These are phyloP conservation scores for Anoplopoma fimbria DNA, from an alignment of 2,113 vertebrate genomes.

Conservation along the genomic window DNA sequence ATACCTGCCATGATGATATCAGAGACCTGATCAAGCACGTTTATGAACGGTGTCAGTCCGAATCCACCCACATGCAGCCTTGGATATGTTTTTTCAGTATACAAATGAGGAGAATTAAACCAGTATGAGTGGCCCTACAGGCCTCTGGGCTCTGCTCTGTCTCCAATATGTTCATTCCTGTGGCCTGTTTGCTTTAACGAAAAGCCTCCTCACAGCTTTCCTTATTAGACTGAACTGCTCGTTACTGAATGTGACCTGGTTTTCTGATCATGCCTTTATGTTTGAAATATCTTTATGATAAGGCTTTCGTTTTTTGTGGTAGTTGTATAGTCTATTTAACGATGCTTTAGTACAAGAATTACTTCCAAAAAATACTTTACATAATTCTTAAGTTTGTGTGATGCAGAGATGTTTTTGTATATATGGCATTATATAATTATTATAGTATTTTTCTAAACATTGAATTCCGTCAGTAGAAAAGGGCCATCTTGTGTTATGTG, in stretches of 20 bases:
- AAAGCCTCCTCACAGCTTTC: constrained; percentile 8
- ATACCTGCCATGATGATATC: constrained; percentile 52
- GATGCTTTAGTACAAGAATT: neutral
- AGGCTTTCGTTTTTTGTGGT: neutral
- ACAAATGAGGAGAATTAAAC: constrained; percentile 1
- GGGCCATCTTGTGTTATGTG: neutral
- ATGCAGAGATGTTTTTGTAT: neutral
- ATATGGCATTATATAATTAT: too few species aligned
- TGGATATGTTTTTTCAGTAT: neutral
- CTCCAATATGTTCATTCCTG: constrained; percentile 1
- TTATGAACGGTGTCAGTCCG: constrained; percentile 36
- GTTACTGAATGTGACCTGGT: neutral
- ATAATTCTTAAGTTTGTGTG: neutral
- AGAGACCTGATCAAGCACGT: constrained; percentile 48
- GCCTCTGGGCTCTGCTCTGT: neutral
- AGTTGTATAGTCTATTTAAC: neutral
- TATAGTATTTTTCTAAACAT: neutral
- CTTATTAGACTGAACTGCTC: neutral
- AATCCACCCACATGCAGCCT: constrained; percentile 41
- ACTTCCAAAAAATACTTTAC: neutral
- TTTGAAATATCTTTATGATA: neutral
- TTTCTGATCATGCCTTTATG: constrained; percentile 8
- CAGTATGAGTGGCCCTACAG: constrained; percentile 10
- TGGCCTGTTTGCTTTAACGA: neutral
- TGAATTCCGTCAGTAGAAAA: neutral